Percentiles rank a stretch among this genome's conserved stretches.
Evolutionary conservation across 2,113 vertebrate species (phyloP).

Genomic region (Monopterus albus): DNA sequence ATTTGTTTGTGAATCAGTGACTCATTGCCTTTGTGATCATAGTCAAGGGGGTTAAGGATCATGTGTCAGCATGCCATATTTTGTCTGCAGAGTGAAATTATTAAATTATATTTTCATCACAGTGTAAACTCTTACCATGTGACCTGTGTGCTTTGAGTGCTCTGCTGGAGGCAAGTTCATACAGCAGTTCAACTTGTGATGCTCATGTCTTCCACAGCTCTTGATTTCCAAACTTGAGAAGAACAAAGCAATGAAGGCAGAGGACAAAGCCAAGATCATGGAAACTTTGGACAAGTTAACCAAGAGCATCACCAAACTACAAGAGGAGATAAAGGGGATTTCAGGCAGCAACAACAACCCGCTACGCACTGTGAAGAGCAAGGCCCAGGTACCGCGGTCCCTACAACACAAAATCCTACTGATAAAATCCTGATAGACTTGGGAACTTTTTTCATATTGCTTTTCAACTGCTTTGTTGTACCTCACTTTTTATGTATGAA

Average conservation of each 20-base stretch:
- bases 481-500: too few relatives aligned
- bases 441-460: neutral
- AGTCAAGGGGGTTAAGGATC: too few relatives aligned
- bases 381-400: slow-evolving; percentile 85
- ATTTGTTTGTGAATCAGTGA: too few relatives aligned
- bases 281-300: slow-evolving; percentile 90
- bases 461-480: neutral
- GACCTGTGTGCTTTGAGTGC: neutral
- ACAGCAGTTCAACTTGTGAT: neutral
- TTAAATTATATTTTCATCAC: neutral
- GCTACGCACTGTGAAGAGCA: slow-evolving; percentile 88
- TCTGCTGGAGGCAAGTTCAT: neutral
- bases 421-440: neutral
- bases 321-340: slow-evolving; percentile 93
- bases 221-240: slow-evolving; percentile 97
- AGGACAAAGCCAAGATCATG: slow-evolving; percentile 97
- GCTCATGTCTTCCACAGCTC: slow-evolving; percentile 79
- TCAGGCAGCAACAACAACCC: slow-evolving; percentile 80
- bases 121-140: neutral
- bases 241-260: slow-evolving; percentile 93
- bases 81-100: too few relatives aligned
- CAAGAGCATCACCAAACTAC: slow-evolving; percentile 95
- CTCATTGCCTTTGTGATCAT: too few relatives aligned
- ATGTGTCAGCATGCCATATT: too few relatives aligned
- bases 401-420: neutral